A percentile compares a stretch with the other conserved stretches of the same genome.
phyloP scores from a whole-genome alignment of 2,888 invertebrate genomes.

The Salticus scenicus region DNA sequence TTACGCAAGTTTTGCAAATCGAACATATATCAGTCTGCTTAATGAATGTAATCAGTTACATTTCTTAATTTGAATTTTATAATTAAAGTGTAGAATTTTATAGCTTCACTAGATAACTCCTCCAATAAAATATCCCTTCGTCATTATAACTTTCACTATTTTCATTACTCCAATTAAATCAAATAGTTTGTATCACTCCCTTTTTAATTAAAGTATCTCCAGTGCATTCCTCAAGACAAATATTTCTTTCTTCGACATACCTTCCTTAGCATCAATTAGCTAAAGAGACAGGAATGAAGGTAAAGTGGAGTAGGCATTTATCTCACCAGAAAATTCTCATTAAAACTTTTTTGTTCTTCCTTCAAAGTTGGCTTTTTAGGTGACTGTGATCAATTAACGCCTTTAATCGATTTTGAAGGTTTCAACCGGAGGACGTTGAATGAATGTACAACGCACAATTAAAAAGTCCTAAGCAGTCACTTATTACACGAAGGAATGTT shows the following conservation, averaged over 20 bases:
- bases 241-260: not conserved
- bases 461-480: no score
- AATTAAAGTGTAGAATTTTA: no score
- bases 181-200: not conserved
- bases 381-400: not conserved
- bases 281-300: not conserved
- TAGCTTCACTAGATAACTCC: no score
- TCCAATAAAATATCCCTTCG: no score
- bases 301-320: not conserved
- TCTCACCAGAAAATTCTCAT: not conserved
- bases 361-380: not conserved
- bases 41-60: no score
- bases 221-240: not conserved
- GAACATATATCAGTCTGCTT: no score
- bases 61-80: no score
- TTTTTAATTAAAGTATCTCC: not conserved
- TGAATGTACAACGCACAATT: no score
- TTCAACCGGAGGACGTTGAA: not conserved
- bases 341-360: not conserved
- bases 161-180: not conserved
- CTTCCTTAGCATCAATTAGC: not conserved
- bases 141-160: no score
- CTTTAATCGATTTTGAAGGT: not conserved
- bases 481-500: no score
- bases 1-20: no score